Conservation (phyloP, 2,888 invertebrate genomes). For the Autographa pulchrina region DNA sequence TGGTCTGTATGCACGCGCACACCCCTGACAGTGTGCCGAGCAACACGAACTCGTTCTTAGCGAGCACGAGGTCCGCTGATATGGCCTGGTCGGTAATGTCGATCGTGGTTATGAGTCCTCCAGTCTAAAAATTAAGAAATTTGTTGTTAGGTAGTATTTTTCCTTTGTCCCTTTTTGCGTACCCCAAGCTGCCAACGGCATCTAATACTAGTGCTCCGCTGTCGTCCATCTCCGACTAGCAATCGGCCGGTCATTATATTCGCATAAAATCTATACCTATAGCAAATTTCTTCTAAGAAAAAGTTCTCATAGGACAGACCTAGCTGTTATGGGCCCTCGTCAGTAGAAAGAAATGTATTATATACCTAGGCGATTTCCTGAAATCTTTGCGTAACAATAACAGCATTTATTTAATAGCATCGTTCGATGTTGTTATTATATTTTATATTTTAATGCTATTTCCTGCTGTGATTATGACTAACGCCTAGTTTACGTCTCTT, state of each 20-base stretch:
- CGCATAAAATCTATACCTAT: no score
- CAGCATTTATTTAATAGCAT: not conserved
- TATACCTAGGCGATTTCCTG: no score
- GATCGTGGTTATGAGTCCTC: constrained; percentile 76
- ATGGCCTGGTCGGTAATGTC: constrained; percentile 81
- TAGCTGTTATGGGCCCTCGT: no score
- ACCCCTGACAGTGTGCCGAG: constrained; percentile 90
- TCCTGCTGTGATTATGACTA: not conserved
- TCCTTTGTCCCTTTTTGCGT: no score
- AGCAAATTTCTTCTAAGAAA: no score
- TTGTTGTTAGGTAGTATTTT: no score
- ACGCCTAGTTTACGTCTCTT: not conserved
- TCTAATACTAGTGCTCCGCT: no score
- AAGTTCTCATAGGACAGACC: no score
- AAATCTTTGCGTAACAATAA: not conserved
- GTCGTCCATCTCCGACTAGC: no score
- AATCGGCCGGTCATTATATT: no score
- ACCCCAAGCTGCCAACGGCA: no score
- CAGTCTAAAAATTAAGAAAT: constrained; percentile 81
- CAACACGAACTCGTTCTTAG: constrained; percentile 78
- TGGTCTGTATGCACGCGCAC: constrained; percentile 86
- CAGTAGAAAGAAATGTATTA: no score
- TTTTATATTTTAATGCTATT: not conserved
- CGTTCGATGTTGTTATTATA: not conserved
- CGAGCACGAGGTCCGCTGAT: constrained; percentile 83